Conservation (phyloP, 2,113 vertebrate genomes). For the Channa argus region DNA sequence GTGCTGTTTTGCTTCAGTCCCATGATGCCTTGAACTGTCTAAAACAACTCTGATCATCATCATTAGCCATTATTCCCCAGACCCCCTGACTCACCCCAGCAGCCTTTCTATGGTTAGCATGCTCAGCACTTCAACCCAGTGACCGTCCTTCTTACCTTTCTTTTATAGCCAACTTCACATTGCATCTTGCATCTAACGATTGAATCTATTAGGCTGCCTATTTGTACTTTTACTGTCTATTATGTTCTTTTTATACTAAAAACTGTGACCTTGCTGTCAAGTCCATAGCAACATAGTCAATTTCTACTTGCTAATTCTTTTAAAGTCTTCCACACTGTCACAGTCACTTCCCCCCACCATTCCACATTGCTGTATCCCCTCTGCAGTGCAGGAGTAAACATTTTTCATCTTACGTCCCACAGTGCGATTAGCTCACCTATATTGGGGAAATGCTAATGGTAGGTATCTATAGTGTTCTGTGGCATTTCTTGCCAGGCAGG, state of each 20-base stretch:
- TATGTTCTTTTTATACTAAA: not conserved
- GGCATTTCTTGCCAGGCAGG: slow-evolving; percentile 36
- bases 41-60: slow-evolving; percentile 51
- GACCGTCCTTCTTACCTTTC: not conserved
- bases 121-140: not conserved
- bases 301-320: no score
- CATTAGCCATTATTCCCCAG: slow-evolving; percentile 23
- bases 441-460: no score
- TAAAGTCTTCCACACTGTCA: slow-evolving; percentile 16
- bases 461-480: no score
- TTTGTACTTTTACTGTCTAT: not conserved
- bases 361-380: slow-evolving; percentile 21
- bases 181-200: not conserved
- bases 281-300: no score
- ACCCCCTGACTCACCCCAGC: not conserved
- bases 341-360: slow-evolving; percentile 11
- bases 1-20: slow-evolving; percentile 60
- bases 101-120: slow-evolving; percentile 3
- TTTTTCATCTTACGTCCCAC: no score
- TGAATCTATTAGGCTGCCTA: not conserved
- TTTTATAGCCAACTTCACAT: not conserved
- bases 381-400: slow-evolving; percentile 52
- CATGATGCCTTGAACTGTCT: slow-evolving; percentile 47
- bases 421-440: no score
- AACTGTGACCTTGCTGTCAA: not conserved